Conservation (phyloP, 1,140 invertebrate genomes). For the Anoplophora glabripennis region DNA sequence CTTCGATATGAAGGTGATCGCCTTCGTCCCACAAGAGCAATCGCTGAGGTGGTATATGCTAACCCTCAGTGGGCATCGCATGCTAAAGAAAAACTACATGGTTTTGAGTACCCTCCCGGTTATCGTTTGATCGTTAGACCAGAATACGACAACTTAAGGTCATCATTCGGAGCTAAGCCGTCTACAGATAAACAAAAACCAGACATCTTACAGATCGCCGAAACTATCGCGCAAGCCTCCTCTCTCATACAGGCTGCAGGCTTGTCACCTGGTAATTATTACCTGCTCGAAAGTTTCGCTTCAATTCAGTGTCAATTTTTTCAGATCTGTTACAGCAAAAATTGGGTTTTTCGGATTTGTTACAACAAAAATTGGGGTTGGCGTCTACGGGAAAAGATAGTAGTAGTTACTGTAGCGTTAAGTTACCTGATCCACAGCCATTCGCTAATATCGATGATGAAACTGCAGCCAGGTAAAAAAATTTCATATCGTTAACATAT, state of each 20-base stretch:
- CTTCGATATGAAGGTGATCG: slow-evolving; percentile 61
- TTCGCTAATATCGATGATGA: slow-evolving; percentile 69
- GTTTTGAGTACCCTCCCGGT: slow-evolving; percentile 84
- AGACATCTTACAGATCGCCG: slow-evolving; percentile 62
- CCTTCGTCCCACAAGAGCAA: slow-evolving; percentile 51
- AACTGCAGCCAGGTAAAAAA: slow-evolving; percentile 58
- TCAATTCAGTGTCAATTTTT: not conserved
- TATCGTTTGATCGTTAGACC: slow-evolving; percentile 75
- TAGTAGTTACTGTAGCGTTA: slow-evolving; percentile 55
- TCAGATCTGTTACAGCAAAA: slow-evolving; percentile 26
- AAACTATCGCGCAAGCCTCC: slow-evolving; percentile 69
- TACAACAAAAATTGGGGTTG: not conserved
- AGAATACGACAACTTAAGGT: slow-evolving; percentile 48
- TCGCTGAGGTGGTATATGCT: slow-evolving; percentile 68
- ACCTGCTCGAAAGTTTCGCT: not conserved
- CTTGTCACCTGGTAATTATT: slow-evolving; percentile 52
- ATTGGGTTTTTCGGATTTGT: slow-evolving; percentile 8
- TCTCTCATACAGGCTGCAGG: slow-evolving; percentile 67
- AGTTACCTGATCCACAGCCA: slow-evolving; percentile 70
- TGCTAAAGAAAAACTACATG: slow-evolving; percentile 78
- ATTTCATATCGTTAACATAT: too few species aligned
- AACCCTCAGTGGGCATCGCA: slow-evolving; percentile 74
- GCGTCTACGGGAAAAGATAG: slow-evolving; percentile 10
- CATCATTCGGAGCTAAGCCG: not conserved
- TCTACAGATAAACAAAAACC: slow-evolving; percentile 37